Conservation (phyloP, 2,113 vertebrate species). For the Turdus rufiventris region DNA sequence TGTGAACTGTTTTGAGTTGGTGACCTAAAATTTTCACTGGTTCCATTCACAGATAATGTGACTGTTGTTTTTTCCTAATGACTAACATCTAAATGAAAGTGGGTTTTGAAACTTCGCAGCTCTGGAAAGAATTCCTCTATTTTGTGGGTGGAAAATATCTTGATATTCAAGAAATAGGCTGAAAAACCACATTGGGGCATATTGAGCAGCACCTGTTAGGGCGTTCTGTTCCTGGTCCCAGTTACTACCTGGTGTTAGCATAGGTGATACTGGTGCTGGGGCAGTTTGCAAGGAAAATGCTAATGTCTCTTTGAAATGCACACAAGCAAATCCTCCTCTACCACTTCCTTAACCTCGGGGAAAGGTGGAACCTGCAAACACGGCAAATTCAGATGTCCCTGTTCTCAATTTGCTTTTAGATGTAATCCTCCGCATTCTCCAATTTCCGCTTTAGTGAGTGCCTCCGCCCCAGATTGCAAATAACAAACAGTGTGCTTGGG, state of each 20-base stretch:
- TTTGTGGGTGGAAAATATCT: neutral
- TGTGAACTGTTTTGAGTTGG: neutral
- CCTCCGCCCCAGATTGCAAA: neutral
- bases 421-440: constrained; percentile 4
- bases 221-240: rapidly evolving
- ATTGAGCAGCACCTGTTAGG: constrained; percentile 16
- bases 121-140: neutral
- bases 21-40: neutral
- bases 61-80: neutral
- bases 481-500: neutral
- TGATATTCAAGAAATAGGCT: neutral
- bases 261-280: neutral
- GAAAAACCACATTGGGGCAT: neutral
- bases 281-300: constrained; percentile 35
- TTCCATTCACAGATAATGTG: neutral
- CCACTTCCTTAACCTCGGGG: constrained; percentile 45
- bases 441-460: neutral
- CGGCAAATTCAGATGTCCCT: neutral
- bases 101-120: neutral
- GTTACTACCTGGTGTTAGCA: neutral
- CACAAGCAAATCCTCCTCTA: constrained; percentile 28
- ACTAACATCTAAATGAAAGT: neutral
- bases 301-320: constrained; percentile 55
- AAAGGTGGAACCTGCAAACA: constrained; percentile 51
- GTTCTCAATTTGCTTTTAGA: constrained; percentile 36